Evolutionary conservation across 2,797 vertebrate species (phyloP), one percentile per base, ranked within the genome.

Genomic region (Antrozous pallidus): DNA sequence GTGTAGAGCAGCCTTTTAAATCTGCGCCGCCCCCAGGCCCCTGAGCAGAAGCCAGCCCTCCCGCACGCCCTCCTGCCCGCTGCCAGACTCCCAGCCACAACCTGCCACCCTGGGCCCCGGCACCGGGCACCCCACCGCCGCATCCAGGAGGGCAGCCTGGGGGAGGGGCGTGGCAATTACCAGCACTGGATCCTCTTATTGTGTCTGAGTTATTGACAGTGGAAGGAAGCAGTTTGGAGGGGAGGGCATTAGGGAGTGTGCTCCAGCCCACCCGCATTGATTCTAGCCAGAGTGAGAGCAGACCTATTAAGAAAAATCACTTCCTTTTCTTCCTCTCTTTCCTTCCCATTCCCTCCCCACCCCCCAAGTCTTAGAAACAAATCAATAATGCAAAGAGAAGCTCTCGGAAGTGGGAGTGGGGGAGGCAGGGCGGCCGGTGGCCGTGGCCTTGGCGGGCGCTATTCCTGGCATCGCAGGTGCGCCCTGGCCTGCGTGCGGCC

Each of bases 241-340:
- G 87, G 80, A 96, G 96, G 96, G 63, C 26, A 12, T 47, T n/a
- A 80, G 92, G 90, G 49, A 75, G 49, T 45, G 83, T 63, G 71
- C 93, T 95, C 74, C 92, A 67, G 70, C 86, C 91, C 95, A 33
- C 82, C 91, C 33, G 33, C 94, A 94, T 96, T 93, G 97, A 97
- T 97, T 90, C 95, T 77, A 92, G 77, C 87, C 90, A 73, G 94
- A 97, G 94, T 14, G 31, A 94, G 94, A 97, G 73, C 82, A 77
- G 97, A 90, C 61, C 92, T 94, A 96, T 95, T 98, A 97, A 97
- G 90, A 97, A 96, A 96, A 95, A 97, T 96, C 71, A 90, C 94
- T 96, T 97, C 96, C 96, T 90, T 82, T 95, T 71, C 87, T 88
- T 95, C 45, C 75, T 88, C 70, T 88, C 67, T 80, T 73, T 58